Base-by-base conservation (phyloP, 2,888 invertebrate genomes). In the Malachius bipustulatus region DNA sequence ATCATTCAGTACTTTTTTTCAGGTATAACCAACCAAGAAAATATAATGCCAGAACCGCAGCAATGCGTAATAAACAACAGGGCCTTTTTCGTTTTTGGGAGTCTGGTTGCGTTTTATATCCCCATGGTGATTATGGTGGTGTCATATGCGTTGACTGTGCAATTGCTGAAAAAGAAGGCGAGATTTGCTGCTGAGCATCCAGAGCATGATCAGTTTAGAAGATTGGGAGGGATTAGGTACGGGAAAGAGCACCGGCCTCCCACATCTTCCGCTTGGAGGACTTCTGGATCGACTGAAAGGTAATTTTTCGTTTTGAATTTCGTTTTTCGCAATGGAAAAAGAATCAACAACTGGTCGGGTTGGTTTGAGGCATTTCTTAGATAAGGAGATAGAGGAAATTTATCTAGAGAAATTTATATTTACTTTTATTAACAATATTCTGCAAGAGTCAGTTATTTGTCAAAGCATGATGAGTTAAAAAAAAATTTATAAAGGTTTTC, bases 71-170 rank as follows among this genome's bases (percentile, higher is more conserved):
- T 87, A 59, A 85, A 85, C 67, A 85, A 87, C 61, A 67, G 83
- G 3, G 71, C 82, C 16, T 87, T 87, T 63, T 85, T 87, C 71
- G 81, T 90, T 34, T 87, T 89, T 60, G 94, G 93, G 12, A 93
- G 91, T 0, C 65, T 91, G 55, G 80, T 89, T 37, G 88, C 93
- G 19, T 96, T 96, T 66, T 91, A 93, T 69, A 82, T 94, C 46
- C 94, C 94, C 3, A 88, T 94, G 79, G 68, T 89, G 46, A 85
- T 88, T 49, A 94, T 96, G 94, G 82, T 91, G 41, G 77, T 87
- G 37, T 87, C 90, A 1, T 94, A 91, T 57, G 80, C 84, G 0
- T 67, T 91, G 39, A 94, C 94, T 1, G 87, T 93, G 15, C 81
- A 85, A 46, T 66, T 94, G 46, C 67, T 94, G 47, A 75, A 84